These are phyloP conservation scores for Bombus polaris DNA, from an alignment of 1,140 invertebrate genomes.

Conservation along the genomic window DNA sequence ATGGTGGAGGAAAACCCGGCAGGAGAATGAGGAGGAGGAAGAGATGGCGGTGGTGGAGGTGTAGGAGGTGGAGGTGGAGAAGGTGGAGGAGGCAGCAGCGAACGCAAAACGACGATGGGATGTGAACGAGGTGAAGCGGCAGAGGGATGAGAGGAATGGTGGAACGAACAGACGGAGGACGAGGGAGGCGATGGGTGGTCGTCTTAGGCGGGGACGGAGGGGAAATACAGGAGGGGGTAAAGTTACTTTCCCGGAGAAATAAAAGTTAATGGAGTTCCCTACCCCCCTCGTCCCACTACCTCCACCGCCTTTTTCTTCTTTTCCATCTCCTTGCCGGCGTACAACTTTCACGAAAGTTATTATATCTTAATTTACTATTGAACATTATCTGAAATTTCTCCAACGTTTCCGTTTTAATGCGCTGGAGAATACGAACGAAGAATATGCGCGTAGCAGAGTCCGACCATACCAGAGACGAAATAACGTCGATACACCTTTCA, in stretches of 20 bases:
- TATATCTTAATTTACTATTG: constrained; percentile 79
- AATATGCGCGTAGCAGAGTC: constrained; percentile 32
- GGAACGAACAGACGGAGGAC: constrained; percentile 20
- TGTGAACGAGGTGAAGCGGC: constrained; percentile 14
- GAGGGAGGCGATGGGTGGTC: constrained; percentile 5
- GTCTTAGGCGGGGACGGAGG: constrained; percentile 10
- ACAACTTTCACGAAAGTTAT: constrained; percentile 79
- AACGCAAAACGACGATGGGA: constrained; percentile 22
- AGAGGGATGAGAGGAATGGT: constrained; percentile 12
- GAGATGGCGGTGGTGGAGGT: background rate
- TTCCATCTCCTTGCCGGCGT: constrained; percentile 65
- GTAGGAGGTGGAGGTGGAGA: constrained; percentile 13
- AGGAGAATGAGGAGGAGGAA: background rate
- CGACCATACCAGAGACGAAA: background rate
- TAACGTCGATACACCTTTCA: background rate
- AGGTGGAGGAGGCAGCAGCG: constrained; percentile 11
- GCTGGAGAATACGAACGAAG: constrained; percentile 45
- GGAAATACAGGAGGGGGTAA: constrained; percentile 60
- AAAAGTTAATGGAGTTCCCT: constrained; percentile 81
- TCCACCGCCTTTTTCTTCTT: constrained; percentile 52
- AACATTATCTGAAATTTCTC: constrained; percentile 73
- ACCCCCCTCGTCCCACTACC: constrained; percentile 40
- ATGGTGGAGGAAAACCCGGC: background rate
- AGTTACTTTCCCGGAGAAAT: constrained; percentile 81
- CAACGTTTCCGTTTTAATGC: constrained; percentile 67